Evolutionary conservation across 2,888 invertebrate species (phyloP), one percentile per base, ranked within the genome.

Genomic region (Melinaea marsaeus): DNA sequence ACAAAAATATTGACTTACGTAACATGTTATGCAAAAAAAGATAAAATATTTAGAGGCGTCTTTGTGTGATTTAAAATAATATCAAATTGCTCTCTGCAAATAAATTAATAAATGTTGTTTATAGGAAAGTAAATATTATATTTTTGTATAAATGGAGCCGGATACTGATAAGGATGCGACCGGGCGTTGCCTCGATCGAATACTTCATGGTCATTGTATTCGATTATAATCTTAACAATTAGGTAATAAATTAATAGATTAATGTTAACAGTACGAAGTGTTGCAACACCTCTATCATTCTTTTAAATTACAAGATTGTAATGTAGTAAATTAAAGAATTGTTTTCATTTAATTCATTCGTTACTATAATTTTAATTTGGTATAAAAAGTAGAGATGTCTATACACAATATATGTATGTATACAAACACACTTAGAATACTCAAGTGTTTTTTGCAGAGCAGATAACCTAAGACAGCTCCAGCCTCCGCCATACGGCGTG

Each of bases 401-500:
- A 42, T 33, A 46, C 3, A 11, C 5, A 32, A 57, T 47, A 13
- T 61, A 35, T n/a, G 51, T 7, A 7, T 9, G 9, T 22, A 32
- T 51, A 32, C 51, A 51, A 51, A 51, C 51, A 32, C 51, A 32
- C 32, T 51, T 51, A 51, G n/a, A 6, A 32, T 51, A 34, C 13
- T 33, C 9, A 42, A n/a, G n/a, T 3, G 13, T 59, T 37, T 22
- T 22, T 60, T 42, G 69, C 68, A 69, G 67, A 69, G 72, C 80
- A 81, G 84, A 83, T 83, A 80, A 81, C 75, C 72, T 73, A 75
- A 78, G 85, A 83, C 85, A 81, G 82, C 86, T 79, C 71, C 71
- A 69, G 72, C 72, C 72, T 75, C 74, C 78, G 80, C 80, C 87
- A 87, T 85, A 87, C 84, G 87, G 87, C 71, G 71, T 79, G 74